Conservation (phyloP, 2,797 vertebrate genomes). For the Protonibea diacanthus region DNA sequence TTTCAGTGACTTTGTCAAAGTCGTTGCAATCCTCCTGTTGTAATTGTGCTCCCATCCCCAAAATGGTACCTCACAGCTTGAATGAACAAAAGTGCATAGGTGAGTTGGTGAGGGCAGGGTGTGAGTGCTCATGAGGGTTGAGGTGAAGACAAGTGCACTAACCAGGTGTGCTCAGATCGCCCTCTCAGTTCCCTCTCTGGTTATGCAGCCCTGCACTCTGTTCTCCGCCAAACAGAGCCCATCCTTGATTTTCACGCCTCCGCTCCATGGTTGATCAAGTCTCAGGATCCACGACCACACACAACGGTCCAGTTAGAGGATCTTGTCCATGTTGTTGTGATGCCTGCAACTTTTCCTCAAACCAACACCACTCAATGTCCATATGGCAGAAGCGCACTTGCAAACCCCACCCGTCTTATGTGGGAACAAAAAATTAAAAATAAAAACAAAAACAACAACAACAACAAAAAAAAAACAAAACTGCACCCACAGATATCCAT, state of each 20-base stretch:
- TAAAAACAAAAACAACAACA: conserved; percentile 27
- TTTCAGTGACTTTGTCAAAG: conserved; percentile 73
- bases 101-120: conserved; percentile 83
- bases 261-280: conserved; percentile 65
- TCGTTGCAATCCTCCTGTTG: conserved; percentile 78
- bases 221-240: conserved; percentile 70
- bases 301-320: conserved; percentile 62
- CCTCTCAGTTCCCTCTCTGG: conserved; percentile 68
- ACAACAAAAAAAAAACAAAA: conserved; percentile 46
- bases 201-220: conserved; percentile 64
- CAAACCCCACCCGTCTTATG: conserved; percentile 76
- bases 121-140: conserved; percentile 70
- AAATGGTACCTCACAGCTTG: conserved; percentile 88
- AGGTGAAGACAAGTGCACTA: conserved; percentile 66
- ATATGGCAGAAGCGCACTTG: conserved; percentile 85
- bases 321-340: conserved; percentile 66
- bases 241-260: conserved; percentile 68
- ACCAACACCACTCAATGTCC: conserved; percentile 75
- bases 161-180: conserved; percentile 49
- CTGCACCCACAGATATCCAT: conserved; percentile 86
- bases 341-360: conserved; percentile 68
- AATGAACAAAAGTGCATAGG: conserved; percentile 91
- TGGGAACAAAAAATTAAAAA: conserved; percentile 65
- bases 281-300: conserved; percentile 57
- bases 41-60: conserved; percentile 82